Percentiles rank a stretch among this genome's conserved stretches.
Conservation (phyloP, 2,797 vertebrate genomes). For the Rhinoraja longicauda region DNA sequence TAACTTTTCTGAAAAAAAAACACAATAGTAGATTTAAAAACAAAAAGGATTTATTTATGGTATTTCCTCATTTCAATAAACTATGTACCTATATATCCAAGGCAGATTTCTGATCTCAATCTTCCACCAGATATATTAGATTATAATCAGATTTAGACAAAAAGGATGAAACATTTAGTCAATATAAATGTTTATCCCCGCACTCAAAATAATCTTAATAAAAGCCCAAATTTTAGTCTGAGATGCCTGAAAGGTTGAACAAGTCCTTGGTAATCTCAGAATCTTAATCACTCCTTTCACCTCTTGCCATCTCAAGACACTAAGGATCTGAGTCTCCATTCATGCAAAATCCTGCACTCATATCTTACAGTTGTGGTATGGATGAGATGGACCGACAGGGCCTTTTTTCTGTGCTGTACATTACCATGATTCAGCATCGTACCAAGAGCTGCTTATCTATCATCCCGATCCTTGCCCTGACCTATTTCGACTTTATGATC, state of each 20-base stretch:
- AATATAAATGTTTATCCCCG: not conserved
- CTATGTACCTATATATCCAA: constrained; percentile 13
- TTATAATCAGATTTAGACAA: constrained; percentile 33
- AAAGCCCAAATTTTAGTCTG: not conserved
- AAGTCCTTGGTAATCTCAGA: not conserved
- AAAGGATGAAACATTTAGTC: not conserved
- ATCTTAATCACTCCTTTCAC: not conserved
- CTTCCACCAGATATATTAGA: constrained; percentile 6
- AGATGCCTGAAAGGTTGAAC: not conserved
- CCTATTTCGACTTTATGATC: no score
- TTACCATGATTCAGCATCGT: not conserved
- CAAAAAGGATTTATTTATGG: not conserved
- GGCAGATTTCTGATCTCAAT: constrained; percentile 18
- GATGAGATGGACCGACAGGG: no score
- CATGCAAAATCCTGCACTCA: not conserved
- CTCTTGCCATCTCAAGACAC: not conserved
- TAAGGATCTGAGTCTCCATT: not conserved
- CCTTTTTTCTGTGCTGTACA: no score
- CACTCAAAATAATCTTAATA: not conserved
- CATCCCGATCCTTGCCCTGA: not conserved
- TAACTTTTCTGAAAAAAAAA: constrained; percentile 42
- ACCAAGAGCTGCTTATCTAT: not conserved
- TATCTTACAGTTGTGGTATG: not conserved
- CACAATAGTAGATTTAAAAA: constrained; percentile 57
- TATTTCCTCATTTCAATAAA: not conserved